Conservation (phyloP, 2,888 invertebrate genomes). For the Sphaerophoria taeniata region DNA sequence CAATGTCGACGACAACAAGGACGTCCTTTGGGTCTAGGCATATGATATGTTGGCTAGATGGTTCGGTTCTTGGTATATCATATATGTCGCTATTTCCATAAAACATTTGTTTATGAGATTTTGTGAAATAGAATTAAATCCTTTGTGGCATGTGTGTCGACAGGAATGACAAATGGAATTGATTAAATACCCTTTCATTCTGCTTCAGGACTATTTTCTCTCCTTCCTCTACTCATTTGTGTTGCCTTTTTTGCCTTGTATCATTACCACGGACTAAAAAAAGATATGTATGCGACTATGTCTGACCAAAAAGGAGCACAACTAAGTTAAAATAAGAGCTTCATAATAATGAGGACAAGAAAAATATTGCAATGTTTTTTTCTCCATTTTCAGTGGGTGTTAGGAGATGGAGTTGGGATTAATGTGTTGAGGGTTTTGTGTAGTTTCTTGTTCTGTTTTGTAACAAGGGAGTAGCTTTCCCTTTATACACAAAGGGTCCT, state of each 20-base stretch:
- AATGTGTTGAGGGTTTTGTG: too few species aligned
- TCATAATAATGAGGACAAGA: background rate
- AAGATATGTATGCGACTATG: too few species aligned
- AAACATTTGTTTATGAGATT: conserved; percentile 23
- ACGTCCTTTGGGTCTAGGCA: background rate
- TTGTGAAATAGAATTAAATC: conserved; percentile 63
- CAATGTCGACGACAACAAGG: too few species aligned
- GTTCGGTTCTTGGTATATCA: background rate
- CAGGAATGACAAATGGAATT: conserved; percentile 70
- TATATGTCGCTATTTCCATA: background rate
- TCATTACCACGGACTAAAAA: background rate
- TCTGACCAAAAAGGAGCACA: too few species aligned
- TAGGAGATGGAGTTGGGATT: too few species aligned
- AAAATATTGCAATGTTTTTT: background rate
- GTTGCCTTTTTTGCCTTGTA: background rate
- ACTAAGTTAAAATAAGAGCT: conserved; percentile 7
- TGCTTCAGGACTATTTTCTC: background rate
- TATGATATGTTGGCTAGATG: background rate
- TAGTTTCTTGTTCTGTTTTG: too few species aligned
- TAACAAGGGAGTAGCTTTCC: too few species aligned
- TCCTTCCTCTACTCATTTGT: too few species aligned
- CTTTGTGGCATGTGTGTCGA: conserved; percentile 68
- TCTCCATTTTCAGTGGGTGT: too few species aligned
- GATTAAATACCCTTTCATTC: conserved; percentile 40
- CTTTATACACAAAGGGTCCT: too few species aligned